A percentile compares a stretch with the other conserved stretches of the same genome.
phyloP scores from a whole-genome alignment of 2,797 vertebrate genomes.

The Borostomias antarcticus region DNA sequence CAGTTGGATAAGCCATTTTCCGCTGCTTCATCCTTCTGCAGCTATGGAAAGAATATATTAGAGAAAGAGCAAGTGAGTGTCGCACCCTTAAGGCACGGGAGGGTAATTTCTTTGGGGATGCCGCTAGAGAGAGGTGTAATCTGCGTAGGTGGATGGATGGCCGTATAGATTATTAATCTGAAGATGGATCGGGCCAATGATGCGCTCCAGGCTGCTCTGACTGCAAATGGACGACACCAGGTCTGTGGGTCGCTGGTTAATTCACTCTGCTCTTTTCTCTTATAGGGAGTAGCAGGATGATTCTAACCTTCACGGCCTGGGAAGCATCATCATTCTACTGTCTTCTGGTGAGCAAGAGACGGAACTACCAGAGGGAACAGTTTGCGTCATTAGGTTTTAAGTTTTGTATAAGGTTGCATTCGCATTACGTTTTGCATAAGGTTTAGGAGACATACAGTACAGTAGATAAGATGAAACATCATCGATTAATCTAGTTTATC shows the following conservation, averaged over 20 bases:
- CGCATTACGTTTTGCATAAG: not conserved
- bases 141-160: slow-evolving; percentile 49
- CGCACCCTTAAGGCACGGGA: not conserved
- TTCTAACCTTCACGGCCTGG: not conserved
- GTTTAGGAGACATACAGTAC: not conserved
- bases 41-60: not conserved
- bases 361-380: not conserved
- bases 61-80: not conserved
- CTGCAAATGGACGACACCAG: slow-evolving; percentile 35
- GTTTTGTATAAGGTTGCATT: not conserved
- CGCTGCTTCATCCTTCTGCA: not conserved
- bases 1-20: not conserved
- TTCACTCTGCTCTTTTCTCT: slow-evolving; percentile 20
- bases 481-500: slow-evolving; percentile 35
- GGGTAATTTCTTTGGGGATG: slow-evolving; percentile 36
- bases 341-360: slow-evolving; percentile 12
- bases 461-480: slow-evolving; percentile 50
- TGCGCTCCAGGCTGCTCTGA: slow-evolving; percentile 27
- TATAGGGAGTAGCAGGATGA: not conserved
- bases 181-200: slow-evolving; percentile 45
- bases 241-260: slow-evolving; percentile 33
- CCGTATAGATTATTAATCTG: slow-evolving; percentile 60
- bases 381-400: not conserved
- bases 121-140: slow-evolving; percentile 35
- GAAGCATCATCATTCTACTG: slow-evolving; percentile 11